Base-by-base conservation (phyloP, 2,797 vertebrate species). In the Alfaro cultratus region DNA sequence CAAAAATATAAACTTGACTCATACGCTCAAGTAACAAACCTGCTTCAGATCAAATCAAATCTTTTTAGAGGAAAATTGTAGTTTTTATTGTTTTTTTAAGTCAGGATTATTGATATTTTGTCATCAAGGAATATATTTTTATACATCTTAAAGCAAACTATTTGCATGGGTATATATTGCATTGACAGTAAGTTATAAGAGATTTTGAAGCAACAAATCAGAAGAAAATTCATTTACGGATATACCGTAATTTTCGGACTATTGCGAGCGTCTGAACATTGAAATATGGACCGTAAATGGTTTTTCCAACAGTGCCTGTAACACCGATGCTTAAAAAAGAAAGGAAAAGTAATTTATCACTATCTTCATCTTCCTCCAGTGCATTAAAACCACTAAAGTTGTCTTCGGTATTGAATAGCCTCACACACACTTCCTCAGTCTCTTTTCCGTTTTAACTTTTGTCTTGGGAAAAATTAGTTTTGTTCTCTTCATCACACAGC, bases 11-110 rank as follows among this genome's bases (percentile, higher is more conserved):
- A 79, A 78, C 45, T 53, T 75, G 75, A 76, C 16, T 39, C 67
- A 83, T 75, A 13, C 71, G 71, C 26, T n/a, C 49, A 51, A 23
- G 16, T 53, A 78, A 45, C 15, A 73, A 64, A 80, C 51, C 2
- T 81, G 80, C 70, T 83, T 87, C 29, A 75, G 51, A 75, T 77
- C 11, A 78, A 85, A 82, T 85, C 47, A 86, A 72, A 78, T 6
- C 11, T 9, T 68, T 67, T 72, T 39, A 21, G 15, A 0, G 5
- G 67, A n/a, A 16, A 79, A 72, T 34, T 34, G 6, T 71, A 45
- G 55, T 41, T 68, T 70, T 12, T 67, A 5, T 10, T 74, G 9
- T 5, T 23, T 83, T 71, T 31, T 82, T 31, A 15, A 12, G 47
- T 57, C 36, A 10, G 55, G 49, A 45, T 75, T 9, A 15, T 4